phyloP scores from a whole-genome alignment of 2,888 invertebrate species.

The Lepetodrilus schrolli region DNA sequence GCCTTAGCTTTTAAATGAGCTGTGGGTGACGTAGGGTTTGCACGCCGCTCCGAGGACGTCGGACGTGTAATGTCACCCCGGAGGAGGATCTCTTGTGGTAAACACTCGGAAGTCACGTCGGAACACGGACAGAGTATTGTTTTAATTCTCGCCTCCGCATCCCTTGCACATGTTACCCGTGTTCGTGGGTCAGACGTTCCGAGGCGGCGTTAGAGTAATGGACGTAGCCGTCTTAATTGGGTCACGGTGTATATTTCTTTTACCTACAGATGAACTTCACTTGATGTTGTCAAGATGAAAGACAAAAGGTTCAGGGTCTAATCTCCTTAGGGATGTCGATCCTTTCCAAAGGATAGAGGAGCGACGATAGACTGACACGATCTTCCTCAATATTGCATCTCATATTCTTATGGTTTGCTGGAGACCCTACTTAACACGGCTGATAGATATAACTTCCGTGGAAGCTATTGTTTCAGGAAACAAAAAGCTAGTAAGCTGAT shows the following conservation, averaged over 20 bases:
- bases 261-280: neutral
- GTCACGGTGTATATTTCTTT: neutral
- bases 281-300: neutral
- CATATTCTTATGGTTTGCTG: neutral
- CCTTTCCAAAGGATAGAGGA: neutral
- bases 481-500: too few relatives aligned
- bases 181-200: neutral
- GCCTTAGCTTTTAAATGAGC: constrained; percentile 27
- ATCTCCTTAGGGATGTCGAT: neutral
- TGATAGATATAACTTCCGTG: neutral
- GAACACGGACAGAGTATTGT: constrained; percentile 22
- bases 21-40: constrained; percentile 24
- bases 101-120: constrained; percentile 26
- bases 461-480: neutral
- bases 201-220: neutral
- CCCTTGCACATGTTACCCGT: constrained; percentile 16
- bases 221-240: neutral
- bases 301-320: neutral
- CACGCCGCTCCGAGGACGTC: neutral
- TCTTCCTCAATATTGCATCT: neutral
- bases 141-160: constrained; percentile 16
- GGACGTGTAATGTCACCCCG: constrained; percentile 33
- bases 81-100: constrained; percentile 16
- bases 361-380: neutral
- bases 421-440: neutral